phyloP scores from a whole-genome alignment of 2,888 invertebrate species.

The Megamerina dolium region DNA sequence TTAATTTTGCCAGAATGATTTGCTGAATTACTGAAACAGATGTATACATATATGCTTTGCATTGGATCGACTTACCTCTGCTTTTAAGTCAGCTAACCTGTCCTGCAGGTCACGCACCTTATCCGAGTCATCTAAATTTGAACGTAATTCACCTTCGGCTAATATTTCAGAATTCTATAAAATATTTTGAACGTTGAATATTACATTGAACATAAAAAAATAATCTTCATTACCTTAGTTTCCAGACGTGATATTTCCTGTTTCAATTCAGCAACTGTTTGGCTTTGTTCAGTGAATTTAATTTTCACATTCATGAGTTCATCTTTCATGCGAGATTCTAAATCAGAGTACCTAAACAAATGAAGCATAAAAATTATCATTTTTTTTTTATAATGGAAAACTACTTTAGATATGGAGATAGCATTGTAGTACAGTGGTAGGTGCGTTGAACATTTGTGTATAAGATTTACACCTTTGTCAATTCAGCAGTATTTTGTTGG shows the following conservation, averaged over 20 bases:
- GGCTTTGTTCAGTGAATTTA: constrained; percentile 90
- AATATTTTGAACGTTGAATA: not conserved
- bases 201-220: not conserved
- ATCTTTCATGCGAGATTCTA: constrained; percentile 62
- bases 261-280: constrained; percentile 86
- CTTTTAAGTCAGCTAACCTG: constrained; percentile 85
- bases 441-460: too few relatives aligned
- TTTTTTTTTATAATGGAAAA: too few relatives aligned
- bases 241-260: constrained; percentile 92
- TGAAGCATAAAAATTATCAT: too few relatives aligned
- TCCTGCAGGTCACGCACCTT: constrained; percentile 85
- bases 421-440: too few relatives aligned
- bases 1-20: too few relatives aligned
- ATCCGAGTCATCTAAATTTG: constrained; percentile 79
- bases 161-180: constrained; percentile 87
- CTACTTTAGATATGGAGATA: too few relatives aligned
- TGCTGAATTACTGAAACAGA: too few relatives aligned
- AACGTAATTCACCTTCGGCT: constrained; percentile 84
- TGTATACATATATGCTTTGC: too few relatives aligned
- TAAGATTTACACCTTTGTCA: too few relatives aligned
- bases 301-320: constrained; percentile 91
- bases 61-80: constrained; percentile 80
- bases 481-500: too few relatives aligned
- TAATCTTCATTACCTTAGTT: constrained; percentile 61
- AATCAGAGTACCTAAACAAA: constrained; percentile 45